phyloP scores from a whole-genome alignment of 2,888 invertebrate genomes.

The Rhodophaea formosa region DNA sequence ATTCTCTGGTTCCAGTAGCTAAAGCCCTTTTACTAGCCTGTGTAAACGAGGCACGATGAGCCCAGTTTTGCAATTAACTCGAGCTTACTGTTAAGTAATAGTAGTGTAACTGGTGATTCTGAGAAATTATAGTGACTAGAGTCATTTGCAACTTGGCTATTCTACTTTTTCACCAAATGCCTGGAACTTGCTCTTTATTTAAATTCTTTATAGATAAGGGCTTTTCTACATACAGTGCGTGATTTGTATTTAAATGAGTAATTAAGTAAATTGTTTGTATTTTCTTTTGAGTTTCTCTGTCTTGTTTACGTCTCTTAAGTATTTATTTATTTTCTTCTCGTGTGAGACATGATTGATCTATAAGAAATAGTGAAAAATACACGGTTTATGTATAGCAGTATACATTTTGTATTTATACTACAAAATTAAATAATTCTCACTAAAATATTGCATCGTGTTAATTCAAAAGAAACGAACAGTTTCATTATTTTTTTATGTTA shows the following conservation, averaged over 20 bases:
- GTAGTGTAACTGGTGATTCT: conserved; percentile 16
- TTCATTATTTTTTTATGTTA: no score
- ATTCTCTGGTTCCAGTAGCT: not conserved
- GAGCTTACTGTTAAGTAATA: conserved; percentile 13
- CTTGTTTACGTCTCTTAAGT: no score
- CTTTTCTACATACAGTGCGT: conserved; percentile 1
- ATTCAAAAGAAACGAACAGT: no score
- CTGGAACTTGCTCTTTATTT: conserved; percentile 17
- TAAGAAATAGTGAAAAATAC: no score
- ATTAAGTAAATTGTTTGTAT: not conserved
- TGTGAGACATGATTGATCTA: no score
- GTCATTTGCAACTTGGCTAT: conserved; percentile 20
- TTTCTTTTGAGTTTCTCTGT: not conserved
- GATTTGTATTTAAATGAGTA: not conserved
- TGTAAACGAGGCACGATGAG: conserved; percentile 13
- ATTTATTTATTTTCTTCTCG: no score
- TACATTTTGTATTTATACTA: no score
- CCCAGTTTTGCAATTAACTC: conserved; percentile 19
- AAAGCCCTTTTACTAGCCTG: not conserved
- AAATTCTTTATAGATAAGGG: conserved; percentile 13
- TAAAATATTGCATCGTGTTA: no score
- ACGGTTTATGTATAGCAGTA: no score
- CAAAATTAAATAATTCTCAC: no score
- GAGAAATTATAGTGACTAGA: conserved; percentile 17
- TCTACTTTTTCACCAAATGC: conserved; percentile 20